Evolutionary conservation across 2,888 invertebrate species (phyloP), one percentile per base, ranked within the genome.

Genomic region (Cheilosia variabilis): DNA sequence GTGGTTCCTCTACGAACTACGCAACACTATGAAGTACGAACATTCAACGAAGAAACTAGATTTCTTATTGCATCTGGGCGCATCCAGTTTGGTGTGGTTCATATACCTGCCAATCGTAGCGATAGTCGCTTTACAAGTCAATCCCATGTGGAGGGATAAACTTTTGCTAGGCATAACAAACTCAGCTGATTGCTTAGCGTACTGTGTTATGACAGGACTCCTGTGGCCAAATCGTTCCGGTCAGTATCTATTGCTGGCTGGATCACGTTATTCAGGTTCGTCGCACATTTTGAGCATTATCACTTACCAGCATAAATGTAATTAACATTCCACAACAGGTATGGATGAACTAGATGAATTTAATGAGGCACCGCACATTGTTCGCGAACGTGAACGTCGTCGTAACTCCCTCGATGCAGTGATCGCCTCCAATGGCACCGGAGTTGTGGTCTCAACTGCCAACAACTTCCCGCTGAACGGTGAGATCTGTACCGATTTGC

Each of bases 11-110:
- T 95, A 95, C 88, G 95, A 95, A 90, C 89, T 94, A 90, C 94
- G 96, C 50, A 95, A 94, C 81, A 96, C 97, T 4, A 96, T 97
- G 95, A 93, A 95, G 87, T 95, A 96, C 88, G 97, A 97, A 90
- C 95, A 96, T 91, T 96, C 96, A 90, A 95, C 94, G 72, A 95
- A 96, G 89, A 98, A 98, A 91, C 93, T 98, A 43, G 96, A 98
- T 91, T 99, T 99, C 92, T 94, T 99, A 73, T 94, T 98, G 63
- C 99, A 99, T 92, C 98, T 99, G 92, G 99, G 98, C 71, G 99
- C 99, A 15, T 98, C 98, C 17, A 98, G 98, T 90, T 94, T 99
- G 47, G 99, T 99, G 13, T 99, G 99, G 99, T 98, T 99, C 91
- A 97, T 98, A 88, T 99, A 99, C 92, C 94, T 99, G 90, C 98